Conservation (phyloP, 2,888 invertebrate genomes). For the Dysmachus trigonus region DNA sequence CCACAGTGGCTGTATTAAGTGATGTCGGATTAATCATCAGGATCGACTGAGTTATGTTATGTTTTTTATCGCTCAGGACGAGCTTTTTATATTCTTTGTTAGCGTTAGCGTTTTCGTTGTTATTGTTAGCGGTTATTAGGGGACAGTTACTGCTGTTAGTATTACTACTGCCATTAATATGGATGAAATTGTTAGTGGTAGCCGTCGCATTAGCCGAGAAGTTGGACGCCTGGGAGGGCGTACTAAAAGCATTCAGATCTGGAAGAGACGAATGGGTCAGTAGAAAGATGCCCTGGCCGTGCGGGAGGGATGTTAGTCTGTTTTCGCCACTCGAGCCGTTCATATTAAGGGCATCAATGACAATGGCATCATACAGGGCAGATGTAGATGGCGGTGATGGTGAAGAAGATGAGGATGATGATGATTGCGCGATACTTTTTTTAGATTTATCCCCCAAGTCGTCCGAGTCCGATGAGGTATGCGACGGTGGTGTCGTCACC, state of each 20-base stretch:
- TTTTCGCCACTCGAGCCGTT: conserved; percentile 50
- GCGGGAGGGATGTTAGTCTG: conserved; percentile 7
- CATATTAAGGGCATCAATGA: conserved; percentile 60
- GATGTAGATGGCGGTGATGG: conserved; percentile 48
- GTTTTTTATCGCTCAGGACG: conserved; percentile 47
- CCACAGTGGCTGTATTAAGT: conserved; percentile 44
- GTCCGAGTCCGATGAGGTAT: conserved; percentile 19
- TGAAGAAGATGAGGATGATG: conserved; percentile 44
- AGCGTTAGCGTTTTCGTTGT: conserved; percentile 30
- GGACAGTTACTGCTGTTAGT: conserved; percentile 50
- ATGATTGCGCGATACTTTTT: background rate
- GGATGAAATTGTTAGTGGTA: conserved; percentile 38
- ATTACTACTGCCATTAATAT: conserved; percentile 50
- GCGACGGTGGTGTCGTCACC: conserved; percentile 34
- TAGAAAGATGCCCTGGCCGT: conserved; percentile 48
- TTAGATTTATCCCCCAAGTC: background rate
- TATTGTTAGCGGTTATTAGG: conserved; percentile 48
- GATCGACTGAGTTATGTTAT: conserved; percentile 46
- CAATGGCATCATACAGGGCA: conserved; percentile 59
- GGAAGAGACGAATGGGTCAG: conserved; percentile 51
- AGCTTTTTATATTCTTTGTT: conserved; percentile 42
- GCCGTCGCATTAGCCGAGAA: conserved; percentile 47
- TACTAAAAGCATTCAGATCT: conserved; percentile 48
- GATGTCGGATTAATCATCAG: conserved; percentile 48
- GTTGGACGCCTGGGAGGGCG: conserved; percentile 39